phyloP scores from a whole-genome alignment of 2,797 vertebrate genomes.

The Melanotaenia trifasciata region DNA sequence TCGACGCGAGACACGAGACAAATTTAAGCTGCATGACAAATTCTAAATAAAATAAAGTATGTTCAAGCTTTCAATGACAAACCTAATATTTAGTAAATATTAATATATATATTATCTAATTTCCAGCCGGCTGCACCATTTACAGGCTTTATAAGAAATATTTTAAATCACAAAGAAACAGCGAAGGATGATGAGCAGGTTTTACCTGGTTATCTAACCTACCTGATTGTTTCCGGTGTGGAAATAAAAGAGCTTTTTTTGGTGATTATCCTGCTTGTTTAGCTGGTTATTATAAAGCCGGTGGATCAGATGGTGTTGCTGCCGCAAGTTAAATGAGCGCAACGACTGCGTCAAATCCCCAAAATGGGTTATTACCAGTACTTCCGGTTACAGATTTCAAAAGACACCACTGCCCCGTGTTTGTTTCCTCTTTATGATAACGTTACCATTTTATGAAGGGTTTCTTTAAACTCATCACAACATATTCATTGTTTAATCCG shows the following conservation, averaged over 20 bases:
- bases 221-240: conserved; percentile 7
- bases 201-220: conserved; percentile 6
- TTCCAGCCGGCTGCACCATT: not conserved
- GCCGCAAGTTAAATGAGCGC: conserved; percentile 41
- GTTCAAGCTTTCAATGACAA: not conserved
- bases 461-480: not conserved
- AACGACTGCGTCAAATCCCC: conserved; percentile 32
- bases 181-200: not conserved
- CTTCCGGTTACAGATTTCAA: conserved; percentile 21
- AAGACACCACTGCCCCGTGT: conserved; percentile 15
- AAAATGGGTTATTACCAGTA: fast-evolving
- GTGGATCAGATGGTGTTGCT: conserved; percentile 1
- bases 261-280: conserved; percentile 14
- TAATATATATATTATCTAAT: not conserved
- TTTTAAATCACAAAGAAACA: not conserved
- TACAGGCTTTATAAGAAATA: not conserved
- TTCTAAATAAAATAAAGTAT: not conserved
- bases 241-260: not conserved
- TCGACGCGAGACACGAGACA: not conserved
- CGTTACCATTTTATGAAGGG: not conserved
- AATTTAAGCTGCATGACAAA: not conserved
- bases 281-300: not conserved
- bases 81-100: not conserved
- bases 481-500: not conserved
- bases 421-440: too few species aligned